Conservation (phyloP, 2,888 invertebrate species). For the Morpho helenor region DNA sequence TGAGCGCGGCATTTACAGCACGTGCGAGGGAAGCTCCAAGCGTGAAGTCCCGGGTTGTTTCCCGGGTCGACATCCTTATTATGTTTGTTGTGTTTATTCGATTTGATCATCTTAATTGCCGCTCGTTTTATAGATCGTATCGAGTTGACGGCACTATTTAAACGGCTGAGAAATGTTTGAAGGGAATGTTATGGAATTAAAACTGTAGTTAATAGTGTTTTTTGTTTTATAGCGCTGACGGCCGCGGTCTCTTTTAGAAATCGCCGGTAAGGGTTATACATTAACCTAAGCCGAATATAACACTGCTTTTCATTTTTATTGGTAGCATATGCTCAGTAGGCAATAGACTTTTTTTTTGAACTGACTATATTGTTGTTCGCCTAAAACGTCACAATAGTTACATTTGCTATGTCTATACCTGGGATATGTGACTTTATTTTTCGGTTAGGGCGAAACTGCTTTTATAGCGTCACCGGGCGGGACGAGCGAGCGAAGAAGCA, state of each 20-base stretch:
- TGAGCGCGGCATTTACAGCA: slow-evolving; percentile 22
- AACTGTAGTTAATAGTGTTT: slow-evolving; percentile 5
- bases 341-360: too few relatives aligned
- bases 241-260: background rate
- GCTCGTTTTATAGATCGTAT: slow-evolving; percentile 22
- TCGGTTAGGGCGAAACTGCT: too few relatives aligned
- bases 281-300: too few relatives aligned
- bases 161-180: slow-evolving; percentile 6
- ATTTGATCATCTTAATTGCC: slow-evolving; percentile 28
- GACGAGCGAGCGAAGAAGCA: too few relatives aligned
- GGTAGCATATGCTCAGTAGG: too few relatives aligned
- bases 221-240: background rate
- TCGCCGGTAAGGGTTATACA: background rate
- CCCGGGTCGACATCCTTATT: slow-evolving; percentile 31
- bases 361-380: too few relatives aligned
- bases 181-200: slow-evolving; percentile 5
- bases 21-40: slow-evolving; percentile 26
- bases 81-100: slow-evolving; percentile 27
- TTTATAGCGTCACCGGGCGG: too few relatives aligned
- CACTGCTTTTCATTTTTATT: too few relatives aligned
- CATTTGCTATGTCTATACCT: too few relatives aligned
- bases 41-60: slow-evolving; percentile 30
- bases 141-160: slow-evolving; percentile 5
- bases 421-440: too few relatives aligned
- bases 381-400: too few relatives aligned